These are phyloP conservation scores for Cantharis lateralis DNA, from an alignment of 2,888 invertebrate species.

Conservation along the genomic window DNA sequence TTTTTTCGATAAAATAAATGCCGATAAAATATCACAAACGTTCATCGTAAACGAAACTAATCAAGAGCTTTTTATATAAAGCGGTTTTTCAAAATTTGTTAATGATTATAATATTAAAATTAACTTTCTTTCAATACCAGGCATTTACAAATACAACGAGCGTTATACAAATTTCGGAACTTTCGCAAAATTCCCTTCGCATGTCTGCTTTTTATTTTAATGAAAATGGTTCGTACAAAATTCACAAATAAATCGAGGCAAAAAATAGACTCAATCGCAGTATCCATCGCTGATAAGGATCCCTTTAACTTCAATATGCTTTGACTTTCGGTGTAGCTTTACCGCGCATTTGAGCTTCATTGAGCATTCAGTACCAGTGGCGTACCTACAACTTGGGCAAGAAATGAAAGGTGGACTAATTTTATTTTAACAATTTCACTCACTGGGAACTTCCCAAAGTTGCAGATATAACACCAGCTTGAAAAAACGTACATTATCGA, in stretches of 20 bases:
- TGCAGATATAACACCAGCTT: neutral
- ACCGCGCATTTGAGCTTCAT: neutral
- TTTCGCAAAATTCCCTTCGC: neutral
- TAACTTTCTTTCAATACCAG: neutral
- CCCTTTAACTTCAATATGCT: neutral
- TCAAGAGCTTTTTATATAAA: conserved; percentile 16
- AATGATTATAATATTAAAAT: conserved; percentile 14
- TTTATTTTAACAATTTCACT: neutral
- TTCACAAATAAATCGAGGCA: conserved; percentile 8
- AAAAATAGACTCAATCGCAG: conserved; percentile 17
- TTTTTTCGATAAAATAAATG: conserved; percentile 31
- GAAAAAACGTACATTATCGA: neutral
- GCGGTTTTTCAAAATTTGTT: conserved; percentile 6
- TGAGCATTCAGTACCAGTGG: neutral
- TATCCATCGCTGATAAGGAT: conserved; percentile 16
- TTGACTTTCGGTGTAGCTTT: neutral
- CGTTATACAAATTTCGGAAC: conserved; percentile 6
- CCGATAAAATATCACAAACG: conserved; percentile 40
- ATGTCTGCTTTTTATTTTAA: neutral
- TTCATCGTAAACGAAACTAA: conserved; percentile 23
- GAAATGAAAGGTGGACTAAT: neutral
- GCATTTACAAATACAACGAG: conserved; percentile 4
- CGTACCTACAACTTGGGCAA: neutral
- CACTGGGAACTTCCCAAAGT: neutral
- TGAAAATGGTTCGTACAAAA: conserved; percentile 27